Percentiles rank a stretch among this genome's conserved stretches.
Conservation (phyloP, 37 sponge, comb jelly and placozoan genomes). For the Amphimedon queenslandica region DNA sequence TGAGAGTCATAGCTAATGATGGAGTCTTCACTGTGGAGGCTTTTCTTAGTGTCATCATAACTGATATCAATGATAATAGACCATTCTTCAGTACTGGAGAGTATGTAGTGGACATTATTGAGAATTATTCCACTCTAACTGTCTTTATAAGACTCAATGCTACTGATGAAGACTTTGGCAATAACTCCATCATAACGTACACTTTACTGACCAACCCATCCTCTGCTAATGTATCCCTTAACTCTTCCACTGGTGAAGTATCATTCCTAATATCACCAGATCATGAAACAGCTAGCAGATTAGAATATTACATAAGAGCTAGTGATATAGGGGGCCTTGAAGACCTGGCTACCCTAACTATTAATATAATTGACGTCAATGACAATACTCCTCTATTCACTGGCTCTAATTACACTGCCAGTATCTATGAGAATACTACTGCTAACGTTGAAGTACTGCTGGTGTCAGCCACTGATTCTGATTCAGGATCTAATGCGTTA, state of each 20-base stretch:
- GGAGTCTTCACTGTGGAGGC: slow-evolving; percentile 2
- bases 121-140: slow-evolving; percentile 36
- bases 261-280: slow-evolving; percentile 34
- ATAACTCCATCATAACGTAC: slow-evolving; percentile 32
- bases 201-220: slow-evolving; percentile 12
- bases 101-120: slow-evolving; percentile 7
- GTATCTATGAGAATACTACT: slow-evolving; percentile 33
- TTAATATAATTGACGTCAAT: slow-evolving; percentile 51
- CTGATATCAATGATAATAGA: slow-evolving; percentile 42
- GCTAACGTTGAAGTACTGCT: slow-evolving; percentile 23
- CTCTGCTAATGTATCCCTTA: slow-evolving; percentile 21
- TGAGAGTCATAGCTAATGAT: slow-evolving; percentile 25
- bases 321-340: slow-evolving; percentile 22
- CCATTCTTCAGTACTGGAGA: slow-evolving; percentile 13
- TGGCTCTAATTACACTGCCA: slow-evolving; percentile 2
- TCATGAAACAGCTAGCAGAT: slow-evolving; percentile 19
- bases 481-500: slow-evolving; percentile 41
- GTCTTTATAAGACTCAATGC: slow-evolving; percentile 39
- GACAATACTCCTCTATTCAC: slow-evolving; percentile 55
- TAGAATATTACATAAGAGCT: slow-evolving; percentile 51
- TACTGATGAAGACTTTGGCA: slow-evolving; percentile 44
- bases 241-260: slow-evolving; percentile 47
- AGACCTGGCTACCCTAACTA: slow-evolving; percentile 22
- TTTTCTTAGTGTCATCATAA: slow-evolving; percentile 23
- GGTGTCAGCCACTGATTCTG: slow-evolving; percentile 53